Conservation (phyloP, 2,113 vertebrate genomes). For the Hirundichthys speculiger region DNA sequence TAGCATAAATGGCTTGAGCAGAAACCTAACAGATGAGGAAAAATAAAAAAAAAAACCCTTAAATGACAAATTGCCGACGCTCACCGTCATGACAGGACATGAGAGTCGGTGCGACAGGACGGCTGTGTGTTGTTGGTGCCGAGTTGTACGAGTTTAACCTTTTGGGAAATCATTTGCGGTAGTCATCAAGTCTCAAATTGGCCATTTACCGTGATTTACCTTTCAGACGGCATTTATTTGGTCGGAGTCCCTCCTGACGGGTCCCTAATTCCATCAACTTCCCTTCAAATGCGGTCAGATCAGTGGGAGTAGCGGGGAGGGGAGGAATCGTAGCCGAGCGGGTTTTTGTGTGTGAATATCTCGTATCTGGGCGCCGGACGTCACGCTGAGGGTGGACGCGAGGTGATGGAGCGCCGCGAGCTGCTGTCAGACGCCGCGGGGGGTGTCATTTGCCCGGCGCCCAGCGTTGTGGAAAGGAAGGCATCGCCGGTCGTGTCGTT, state of each 20-base stretch:
- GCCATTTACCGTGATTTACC: not conserved
- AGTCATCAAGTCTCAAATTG: not conserved
- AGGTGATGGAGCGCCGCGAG: slow-evolving; percentile 55
- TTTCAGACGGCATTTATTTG: slow-evolving; percentile 11
- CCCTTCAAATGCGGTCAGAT: slow-evolving; percentile 10
- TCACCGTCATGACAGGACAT: no score
- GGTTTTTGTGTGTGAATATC: slow-evolving; percentile 28
- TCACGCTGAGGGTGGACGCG: slow-evolving; percentile 47
- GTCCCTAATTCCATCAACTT: slow-evolving; percentile 34
- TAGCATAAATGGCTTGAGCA: no score
- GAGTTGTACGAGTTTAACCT: not conserved
- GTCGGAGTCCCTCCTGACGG: slow-evolving; percentile 8
- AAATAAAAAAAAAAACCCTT: no score
- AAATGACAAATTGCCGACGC: no score
- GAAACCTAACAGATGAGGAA: no score
- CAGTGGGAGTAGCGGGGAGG: slow-evolving; percentile 7
- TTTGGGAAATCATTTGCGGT: not conserved
- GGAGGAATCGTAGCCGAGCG: not conserved
- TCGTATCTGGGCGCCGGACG: slow-evolving; percentile 28
- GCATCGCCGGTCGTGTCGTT: slow-evolving; percentile 45
- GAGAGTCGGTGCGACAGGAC: no score
- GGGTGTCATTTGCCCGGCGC: slow-evolving; percentile 50
- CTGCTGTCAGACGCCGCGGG: slow-evolving; percentile 55
- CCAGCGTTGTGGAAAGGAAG: slow-evolving; percentile 43
- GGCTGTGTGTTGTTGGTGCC: no score